phyloP scores from a whole-genome alignment of 2,888 invertebrate species.

The Dastarcus helophoroides region DNA sequence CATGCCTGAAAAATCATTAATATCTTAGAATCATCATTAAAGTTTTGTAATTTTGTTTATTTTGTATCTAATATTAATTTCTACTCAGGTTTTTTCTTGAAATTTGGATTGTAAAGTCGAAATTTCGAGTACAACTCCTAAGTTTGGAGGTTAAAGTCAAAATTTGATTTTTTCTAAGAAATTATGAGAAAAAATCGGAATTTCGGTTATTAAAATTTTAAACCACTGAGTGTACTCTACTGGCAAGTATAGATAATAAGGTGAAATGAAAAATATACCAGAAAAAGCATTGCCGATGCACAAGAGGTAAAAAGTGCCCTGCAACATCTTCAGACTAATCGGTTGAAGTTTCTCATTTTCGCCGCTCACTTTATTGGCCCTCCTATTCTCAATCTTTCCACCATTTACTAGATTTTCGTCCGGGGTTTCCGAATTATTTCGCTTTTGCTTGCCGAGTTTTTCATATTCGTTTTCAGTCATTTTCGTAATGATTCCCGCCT shows the following conservation, averaged over 20 bases:
- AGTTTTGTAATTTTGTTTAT: conserved; percentile 4
- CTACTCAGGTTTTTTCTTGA: too few species aligned
- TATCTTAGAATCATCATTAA: conserved; percentile 8
- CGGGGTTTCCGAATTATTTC: conserved; percentile 35
- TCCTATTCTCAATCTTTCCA: conserved; percentile 21
- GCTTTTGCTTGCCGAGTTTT: conserved; percentile 50
- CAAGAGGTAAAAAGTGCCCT: conserved; percentile 61
- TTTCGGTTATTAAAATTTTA: too few species aligned
- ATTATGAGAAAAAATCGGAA: too few species aligned
- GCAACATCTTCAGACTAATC: conserved; percentile 57
- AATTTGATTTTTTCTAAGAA: too few species aligned
- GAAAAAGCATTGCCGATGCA: conserved; percentile 52
- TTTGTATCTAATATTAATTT: too few species aligned
- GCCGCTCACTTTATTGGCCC: conserved; percentile 23
- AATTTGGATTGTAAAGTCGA: too few species aligned
- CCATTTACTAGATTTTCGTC: conserved; percentile 15
- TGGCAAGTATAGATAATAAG: too few species aligned
- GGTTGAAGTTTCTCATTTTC: conserved; percentile 44
- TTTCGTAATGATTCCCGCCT: conserved; percentile 64
- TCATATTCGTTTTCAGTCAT: conserved; percentile 68
- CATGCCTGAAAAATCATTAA: conserved; percentile 15
- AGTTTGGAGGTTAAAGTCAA: too few species aligned
- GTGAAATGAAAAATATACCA: too few species aligned
- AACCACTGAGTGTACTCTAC: too few species aligned
- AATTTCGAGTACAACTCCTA: too few species aligned